Evolutionary conservation across 2,888 invertebrate genomes (phyloP), one percentile per base, ranked within the genome.

Genomic region (Erebia palarica): DNA sequence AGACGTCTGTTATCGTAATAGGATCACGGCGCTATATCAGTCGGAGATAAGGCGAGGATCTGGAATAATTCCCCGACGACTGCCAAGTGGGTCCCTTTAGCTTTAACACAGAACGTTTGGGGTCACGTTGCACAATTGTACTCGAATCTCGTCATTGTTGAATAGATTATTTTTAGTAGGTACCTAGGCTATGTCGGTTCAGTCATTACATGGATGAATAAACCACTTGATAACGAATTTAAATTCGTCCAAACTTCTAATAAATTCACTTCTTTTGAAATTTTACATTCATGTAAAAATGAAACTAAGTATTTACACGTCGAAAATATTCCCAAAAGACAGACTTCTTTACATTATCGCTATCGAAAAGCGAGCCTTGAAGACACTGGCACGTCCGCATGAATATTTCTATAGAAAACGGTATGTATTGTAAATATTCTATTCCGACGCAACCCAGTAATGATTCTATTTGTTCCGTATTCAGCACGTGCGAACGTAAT

Each of bases 401-500:
- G 42, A 21, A 61, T 21, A 47, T 61, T 61, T 61, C 61, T 18
- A 47, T 61, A 47, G 47, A 61, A 61, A 18, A 53, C 61, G 36
- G 42, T 68, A 18, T 53, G 18, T 68, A 42, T 61, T 53, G 68
- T 68, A 61, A 59, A 61, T 60, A 60, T 61, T 53, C 44, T 16
- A 51, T 66, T 57, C 16, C 44, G 5, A 51, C 8, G 53, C 44
- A 27, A 68, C 44, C 49, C 60, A 60, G 13, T 60, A 65, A 60
- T 16, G n/a, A 16, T 42, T 60, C 42, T 42, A 44, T 60, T 60
- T 44, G 10, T 42, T 69, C 65, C 11, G 66, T 67, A 67, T 66
- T 67, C 66, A 70, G 70, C 64, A 67, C 67, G 63, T 67, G 63
- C 67, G 53, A 70, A 72, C n/a, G 44, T 16, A 67, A 53, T 72